Base-by-base conservation (phyloP, 1,140 invertebrate genomes). In the Brachionus koreanus region DNA sequence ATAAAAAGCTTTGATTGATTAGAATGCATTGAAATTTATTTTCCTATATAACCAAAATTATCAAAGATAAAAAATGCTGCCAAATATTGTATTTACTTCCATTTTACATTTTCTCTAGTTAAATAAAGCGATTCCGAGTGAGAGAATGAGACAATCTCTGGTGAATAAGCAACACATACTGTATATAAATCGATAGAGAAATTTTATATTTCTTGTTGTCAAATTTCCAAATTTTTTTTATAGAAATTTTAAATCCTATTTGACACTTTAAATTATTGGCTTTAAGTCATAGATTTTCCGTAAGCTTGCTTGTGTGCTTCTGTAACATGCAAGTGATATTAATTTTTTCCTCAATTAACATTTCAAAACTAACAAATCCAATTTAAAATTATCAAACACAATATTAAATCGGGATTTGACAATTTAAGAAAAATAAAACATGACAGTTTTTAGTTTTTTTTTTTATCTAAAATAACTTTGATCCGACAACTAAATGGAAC, bases 311-410 rank as follows among this genome's bases (percentile, higher is more conserved):
- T 57, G 49, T 57, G 49, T 57, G 49, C 16, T 57, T 57, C 19
- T 57, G 49, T 25, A 57, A 57, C 49, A 57, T 57, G 49, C 49
- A 19, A 57, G 49, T 23, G 49, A 57, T 57, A 19, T 57, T 57
- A 19, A 57, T 57, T 57, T 57, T 57, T 57, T 57, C 49, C 49
- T 57, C 49, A 57, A 57, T 57, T 57, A 57, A 57, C n/a, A 57
- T 57, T 57, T 57, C 49, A 57, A 57, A 57, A 57, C 49, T 57
- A 57, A 57, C 49, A 57, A 57, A 57, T 57, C 49, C 49, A 57
- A 57, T 57, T 57, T 57, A 57, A 57, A 57, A 57, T 57, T 25
- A 57, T 57, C 49, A 57, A 57, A 57, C 49, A 57, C 49, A 57
- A 19, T 57, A 25, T 57, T 57, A 42, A 42, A 42, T 42, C 49